phyloP scores from a whole-genome alignment of 2,888 invertebrate species.

The Falcaria lacertinaria region DNA sequence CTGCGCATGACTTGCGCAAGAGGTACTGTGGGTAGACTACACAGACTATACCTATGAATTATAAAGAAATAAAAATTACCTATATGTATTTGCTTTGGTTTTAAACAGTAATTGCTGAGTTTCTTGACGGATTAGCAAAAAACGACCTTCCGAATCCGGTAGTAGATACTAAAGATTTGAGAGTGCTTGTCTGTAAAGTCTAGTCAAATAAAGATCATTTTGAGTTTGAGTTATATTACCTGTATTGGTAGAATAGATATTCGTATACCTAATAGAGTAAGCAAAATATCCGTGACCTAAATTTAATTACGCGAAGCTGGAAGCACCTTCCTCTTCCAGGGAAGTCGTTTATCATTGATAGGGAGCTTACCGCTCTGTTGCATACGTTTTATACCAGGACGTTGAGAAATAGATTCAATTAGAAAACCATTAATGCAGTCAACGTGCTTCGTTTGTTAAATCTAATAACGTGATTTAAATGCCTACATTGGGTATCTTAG shows the following conservation, averaged over 20 bases:
- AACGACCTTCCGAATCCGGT: too few relatives aligned
- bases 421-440: not conserved
- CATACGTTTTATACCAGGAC: not conserved
- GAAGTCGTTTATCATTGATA: constrained; percentile 30
- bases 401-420: not conserved
- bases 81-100: too few relatives aligned
- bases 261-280: constrained; percentile 30
- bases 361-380: constrained; percentile 13
- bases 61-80: too few relatives aligned
- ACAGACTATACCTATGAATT: too few relatives aligned
- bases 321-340: constrained; percentile 18
- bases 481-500: too few relatives aligned
- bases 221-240: constrained; percentile 28
- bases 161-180: too few relatives aligned
- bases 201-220: too few relatives aligned
- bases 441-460: too few relatives aligned
- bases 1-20: constrained; percentile 71
- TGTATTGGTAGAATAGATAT: constrained; percentile 19
- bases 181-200: too few relatives aligned
- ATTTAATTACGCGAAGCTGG: constrained; percentile 38
- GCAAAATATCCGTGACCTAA: constrained; percentile 59
- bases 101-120: too few relatives aligned
- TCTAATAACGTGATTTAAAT: too few relatives aligned
- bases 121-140: constrained; percentile 23
- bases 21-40: constrained; percentile 36